Conservation (phyloP, 2,797 vertebrate species). For the Rhinatrema bivittatum region DNA sequence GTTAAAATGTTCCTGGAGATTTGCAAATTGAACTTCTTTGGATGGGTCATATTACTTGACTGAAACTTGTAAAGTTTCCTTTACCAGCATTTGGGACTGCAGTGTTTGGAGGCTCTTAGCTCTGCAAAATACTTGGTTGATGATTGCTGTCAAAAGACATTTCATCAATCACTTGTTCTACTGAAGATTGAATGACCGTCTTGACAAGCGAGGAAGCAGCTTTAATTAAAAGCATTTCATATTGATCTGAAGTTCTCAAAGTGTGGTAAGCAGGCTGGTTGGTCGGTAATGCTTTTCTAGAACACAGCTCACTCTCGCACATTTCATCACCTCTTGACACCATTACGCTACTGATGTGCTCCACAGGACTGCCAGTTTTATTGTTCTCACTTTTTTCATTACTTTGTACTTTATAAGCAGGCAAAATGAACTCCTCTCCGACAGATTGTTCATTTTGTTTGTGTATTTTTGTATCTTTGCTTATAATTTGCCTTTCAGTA, state of each 20-base stretch:
- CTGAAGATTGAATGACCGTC: conserved; percentile 64
- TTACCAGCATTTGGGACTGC: no score
- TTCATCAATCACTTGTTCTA: conserved; percentile 70
- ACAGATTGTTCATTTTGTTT: conserved; percentile 47
- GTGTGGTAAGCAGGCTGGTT: conserved; percentile 33
- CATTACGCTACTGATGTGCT: accelerated
- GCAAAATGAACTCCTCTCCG: conserved; percentile 40
- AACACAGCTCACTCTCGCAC: conserved; percentile 8
- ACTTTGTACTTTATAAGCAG: conserved; percentile 41
- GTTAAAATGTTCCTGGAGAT: no score
- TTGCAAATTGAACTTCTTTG: no score
- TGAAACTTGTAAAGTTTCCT: no score
- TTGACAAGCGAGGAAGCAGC: conserved; percentile 68
- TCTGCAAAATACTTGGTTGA: no score
- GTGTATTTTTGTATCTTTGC: conserved; percentile 56
- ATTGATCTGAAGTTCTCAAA: conserved; percentile 54
- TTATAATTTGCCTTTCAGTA: conserved; percentile 41
- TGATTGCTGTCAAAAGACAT: conserved; percentile 54
- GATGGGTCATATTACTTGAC: no score
- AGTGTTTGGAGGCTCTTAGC: no score
- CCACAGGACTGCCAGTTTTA: conserved; percentile 2
- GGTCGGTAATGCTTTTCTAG: no score
- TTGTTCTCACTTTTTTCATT: conserved; percentile 21
- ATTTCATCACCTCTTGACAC: background rate
- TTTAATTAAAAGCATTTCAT: conserved; percentile 62